A percentile compares a stretch with the other conserved stretches of the same genome.
phyloP scores from a whole-genome alignment of 2,797 vertebrate species.

The Amphiprion clarkii region DNA sequence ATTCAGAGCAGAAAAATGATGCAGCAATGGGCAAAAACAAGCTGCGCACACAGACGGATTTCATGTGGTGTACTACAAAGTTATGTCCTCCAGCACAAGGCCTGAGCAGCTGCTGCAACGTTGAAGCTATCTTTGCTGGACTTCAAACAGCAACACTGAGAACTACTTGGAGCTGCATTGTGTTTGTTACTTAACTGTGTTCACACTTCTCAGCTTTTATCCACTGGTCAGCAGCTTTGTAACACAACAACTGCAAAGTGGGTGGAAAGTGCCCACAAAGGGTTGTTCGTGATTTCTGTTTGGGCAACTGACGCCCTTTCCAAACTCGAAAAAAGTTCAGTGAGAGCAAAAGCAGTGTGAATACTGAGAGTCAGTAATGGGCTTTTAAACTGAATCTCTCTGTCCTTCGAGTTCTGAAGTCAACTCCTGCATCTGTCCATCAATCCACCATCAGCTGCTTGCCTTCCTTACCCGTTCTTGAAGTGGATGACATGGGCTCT shows the following conservation, averaged over 20 bases:
- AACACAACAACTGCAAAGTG: slow-evolving; percentile 49
- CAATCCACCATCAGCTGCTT: background rate
- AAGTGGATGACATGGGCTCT: slow-evolving; percentile 99
- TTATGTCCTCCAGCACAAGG: background rate
- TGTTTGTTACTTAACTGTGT: slow-evolving; percentile 17
- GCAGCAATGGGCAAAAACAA: background rate
- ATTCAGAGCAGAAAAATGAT: background rate
- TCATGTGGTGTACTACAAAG: background rate
- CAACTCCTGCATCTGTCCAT: background rate
- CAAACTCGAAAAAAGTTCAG: background rate
- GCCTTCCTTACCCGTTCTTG: slow-evolving; percentile 93
- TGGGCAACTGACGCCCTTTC: background rate
- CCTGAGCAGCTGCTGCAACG: slow-evolving; percentile 15
- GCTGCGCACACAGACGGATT: background rate
- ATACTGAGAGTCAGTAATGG: background rate
- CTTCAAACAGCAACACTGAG: slow-evolving; percentile 24
- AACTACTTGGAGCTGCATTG: slow-evolving; percentile 21
- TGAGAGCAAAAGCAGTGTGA: background rate
- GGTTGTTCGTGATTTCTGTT: slow-evolving; percentile 13
- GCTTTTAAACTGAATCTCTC: background rate
- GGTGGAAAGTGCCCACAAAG: slow-evolving; percentile 48
- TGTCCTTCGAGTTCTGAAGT: background rate
- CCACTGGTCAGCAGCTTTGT: slow-evolving; percentile 48
- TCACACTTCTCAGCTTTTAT: slow-evolving; percentile 52
- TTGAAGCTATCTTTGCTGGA: slow-evolving; percentile 3